phyloP scores from a whole-genome alignment of 2,113 vertebrate species.

The Rhinoderma darwinii region DNA sequence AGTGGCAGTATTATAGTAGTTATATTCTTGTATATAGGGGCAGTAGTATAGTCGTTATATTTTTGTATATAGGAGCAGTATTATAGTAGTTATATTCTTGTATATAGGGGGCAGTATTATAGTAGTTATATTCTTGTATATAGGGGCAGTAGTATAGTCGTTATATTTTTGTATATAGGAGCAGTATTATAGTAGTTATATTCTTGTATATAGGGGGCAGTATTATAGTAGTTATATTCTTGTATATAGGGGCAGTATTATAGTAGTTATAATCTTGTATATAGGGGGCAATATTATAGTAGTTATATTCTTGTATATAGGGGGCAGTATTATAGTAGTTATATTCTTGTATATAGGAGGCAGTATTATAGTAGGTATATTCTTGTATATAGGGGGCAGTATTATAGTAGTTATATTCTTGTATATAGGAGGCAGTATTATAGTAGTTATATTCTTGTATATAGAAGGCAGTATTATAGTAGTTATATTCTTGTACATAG shows the following conservation, averaged over 20 bases:
- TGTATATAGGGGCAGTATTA: slow-evolving; percentile 2
- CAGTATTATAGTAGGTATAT: slow-evolving; percentile 3
- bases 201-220: neutral
- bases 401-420: neutral
- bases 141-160: too few species aligned
- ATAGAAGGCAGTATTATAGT: too few species aligned
- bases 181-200: slow-evolving; percentile 1
- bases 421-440: too few species aligned
- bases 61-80: too few species aligned
- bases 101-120: neutral
- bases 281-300: neutral
- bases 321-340: neutral
- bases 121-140: too few species aligned
- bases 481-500: too few species aligned
- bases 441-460: too few species aligned
- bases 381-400: neutral
- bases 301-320: too few species aligned
- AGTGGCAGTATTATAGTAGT: too few species aligned
- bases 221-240: slow-evolving; percentile 11
- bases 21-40: neutral
- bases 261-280: slow-evolving; percentile 1
- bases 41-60: neutral
- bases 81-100: neutral
- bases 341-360: neutral
- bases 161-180: too few species aligned